phyloP scores from a whole-genome alignment of 2,113 vertebrate species.

The Chlorodrepanis virens region DNA sequence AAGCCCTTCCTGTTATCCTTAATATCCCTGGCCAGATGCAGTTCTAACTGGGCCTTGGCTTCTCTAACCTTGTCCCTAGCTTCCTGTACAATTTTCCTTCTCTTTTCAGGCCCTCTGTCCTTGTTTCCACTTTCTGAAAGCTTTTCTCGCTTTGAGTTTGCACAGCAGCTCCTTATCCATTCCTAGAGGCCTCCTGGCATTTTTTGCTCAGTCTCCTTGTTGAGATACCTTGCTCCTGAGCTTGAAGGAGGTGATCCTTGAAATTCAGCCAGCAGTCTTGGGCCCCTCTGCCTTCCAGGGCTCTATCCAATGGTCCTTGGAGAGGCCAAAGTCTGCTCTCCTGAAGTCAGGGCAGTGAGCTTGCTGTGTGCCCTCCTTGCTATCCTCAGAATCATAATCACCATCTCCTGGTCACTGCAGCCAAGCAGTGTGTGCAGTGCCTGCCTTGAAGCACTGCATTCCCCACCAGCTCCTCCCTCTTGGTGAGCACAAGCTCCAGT shows the following conservation, averaged over 20 bases:
- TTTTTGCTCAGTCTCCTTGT: neutral
- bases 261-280: neutral
- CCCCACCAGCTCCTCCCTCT: neutral
- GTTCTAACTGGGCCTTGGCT: neutral
- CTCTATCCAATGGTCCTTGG: neutral
- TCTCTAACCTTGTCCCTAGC: neutral
- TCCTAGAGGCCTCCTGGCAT: neutral
- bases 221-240: neutral
- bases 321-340: neutral
- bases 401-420: neutral
- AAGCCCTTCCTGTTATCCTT: neutral
- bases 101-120: neutral
- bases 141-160: neutral
- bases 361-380: rapidly evolving
- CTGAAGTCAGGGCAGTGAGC: neutral
- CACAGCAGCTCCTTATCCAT: neutral
- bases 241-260: neutral
- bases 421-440: neutral
- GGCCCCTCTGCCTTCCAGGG: neutral
- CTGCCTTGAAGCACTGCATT: neutral
- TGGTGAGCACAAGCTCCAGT: neutral
- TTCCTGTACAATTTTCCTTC: neutral
- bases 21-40: neutral
- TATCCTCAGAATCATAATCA: neutral
- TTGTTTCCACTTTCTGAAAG: neutral